Evolutionary conservation across 2,113 vertebrate genomes (phyloP).

Genomic region (Tragelaphus buxtoni): DNA sequence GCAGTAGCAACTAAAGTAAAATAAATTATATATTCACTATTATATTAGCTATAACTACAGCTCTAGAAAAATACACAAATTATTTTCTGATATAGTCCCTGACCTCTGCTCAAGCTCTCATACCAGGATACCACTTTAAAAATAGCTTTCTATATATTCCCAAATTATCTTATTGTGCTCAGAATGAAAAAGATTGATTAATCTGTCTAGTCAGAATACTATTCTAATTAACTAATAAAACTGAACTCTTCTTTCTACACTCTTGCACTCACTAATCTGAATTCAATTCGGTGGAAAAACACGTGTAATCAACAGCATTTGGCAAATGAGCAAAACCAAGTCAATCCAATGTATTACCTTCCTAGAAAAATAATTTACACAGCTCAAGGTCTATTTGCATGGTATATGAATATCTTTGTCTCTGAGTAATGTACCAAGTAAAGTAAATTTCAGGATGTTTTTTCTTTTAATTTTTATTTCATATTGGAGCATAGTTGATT

Average conservation of each 20-base stretch:
- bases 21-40: not conserved
- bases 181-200: not conserved
- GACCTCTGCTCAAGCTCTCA: not conserved
- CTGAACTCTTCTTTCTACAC: not conserved
- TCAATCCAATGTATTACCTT: not conserved
- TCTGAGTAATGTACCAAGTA: not conserved
- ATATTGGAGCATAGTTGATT: not conserved
- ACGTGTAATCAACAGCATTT: not conserved
- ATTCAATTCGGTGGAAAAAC: not conserved
- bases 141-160: not conserved
- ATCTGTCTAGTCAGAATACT: not conserved
- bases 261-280: not conserved
- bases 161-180: not conserved
- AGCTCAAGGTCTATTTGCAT: not conserved
- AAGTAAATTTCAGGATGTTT: not conserved
- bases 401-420: not conserved
- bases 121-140: not conserved
- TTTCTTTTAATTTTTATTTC: not conserved
- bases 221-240: not conserved
- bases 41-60: not conserved
- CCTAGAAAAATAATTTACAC: not conserved
- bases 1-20: not conserved
- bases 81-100: not conserved
- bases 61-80: not conserved
- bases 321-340: not conserved